These are phyloP conservation scores for Drosophila biarmipes DNA, from an alignment of 1,140 invertebrate genomes.

Conservation along the genomic window DNA sequence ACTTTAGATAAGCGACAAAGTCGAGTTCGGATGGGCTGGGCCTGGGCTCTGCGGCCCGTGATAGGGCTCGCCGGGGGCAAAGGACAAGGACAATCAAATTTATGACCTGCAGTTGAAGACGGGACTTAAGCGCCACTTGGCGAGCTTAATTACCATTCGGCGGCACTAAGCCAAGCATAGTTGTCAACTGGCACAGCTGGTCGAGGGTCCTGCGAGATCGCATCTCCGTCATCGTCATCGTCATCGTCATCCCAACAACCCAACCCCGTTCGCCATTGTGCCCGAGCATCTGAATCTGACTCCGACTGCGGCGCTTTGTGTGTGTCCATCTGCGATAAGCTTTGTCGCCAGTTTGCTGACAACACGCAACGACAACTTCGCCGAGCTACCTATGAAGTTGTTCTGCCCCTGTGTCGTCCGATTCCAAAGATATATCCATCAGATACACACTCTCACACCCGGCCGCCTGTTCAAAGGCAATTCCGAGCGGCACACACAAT, in stretches of 20 bases:
- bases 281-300: constrained; percentile 16
- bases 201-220: constrained; percentile 58
- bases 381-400: constrained; percentile 52
- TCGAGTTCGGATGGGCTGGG: constrained; percentile 25
- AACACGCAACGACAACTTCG: constrained; percentile 78
- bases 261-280: constrained; percentile 42
- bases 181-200: constrained; percentile 54
- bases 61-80: constrained; percentile 56
- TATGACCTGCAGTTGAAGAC: constrained; percentile 74
- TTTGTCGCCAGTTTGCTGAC: constrained; percentile 71
- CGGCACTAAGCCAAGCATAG: constrained; percentile 1
- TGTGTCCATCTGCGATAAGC: constrained; percentile 78
- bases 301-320: constrained; percentile 61
- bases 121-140: constrained; percentile 71
- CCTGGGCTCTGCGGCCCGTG: constrained; percentile 49
- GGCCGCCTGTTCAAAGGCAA: constrained; percentile 38
- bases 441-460: constrained; percentile 14
- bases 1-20: constrained; percentile 82
- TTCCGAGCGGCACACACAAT: constrained; percentile 57
- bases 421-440: constrained; percentile 41
- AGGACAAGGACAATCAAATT: constrained; percentile 70
- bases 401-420: constrained; percentile 41
- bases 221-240: constrained; percentile 17
- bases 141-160: constrained; percentile 63
- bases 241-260: neutral